phyloP scores from a whole-genome alignment of 2,888 invertebrate genomes.

The Tuberolachnus salignus region DNA sequence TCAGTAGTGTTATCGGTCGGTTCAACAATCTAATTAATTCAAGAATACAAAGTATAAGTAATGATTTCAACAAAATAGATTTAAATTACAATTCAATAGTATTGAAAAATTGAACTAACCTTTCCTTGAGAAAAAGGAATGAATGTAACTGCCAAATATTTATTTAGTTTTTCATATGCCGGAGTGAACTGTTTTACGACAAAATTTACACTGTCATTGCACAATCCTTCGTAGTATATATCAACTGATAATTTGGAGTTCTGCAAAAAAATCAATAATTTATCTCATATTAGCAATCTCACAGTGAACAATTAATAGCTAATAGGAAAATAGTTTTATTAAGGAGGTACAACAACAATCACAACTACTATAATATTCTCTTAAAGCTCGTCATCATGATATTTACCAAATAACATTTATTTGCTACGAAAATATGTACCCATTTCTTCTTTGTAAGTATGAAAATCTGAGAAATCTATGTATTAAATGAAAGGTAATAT shows the following conservation, averaged over 20 bases:
- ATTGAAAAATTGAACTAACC: slow-evolving; percentile 33
- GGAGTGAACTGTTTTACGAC: background rate
- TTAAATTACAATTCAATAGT: background rate
- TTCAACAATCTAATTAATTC: background rate
- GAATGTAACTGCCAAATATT: background rate
- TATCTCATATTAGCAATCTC: background rate
- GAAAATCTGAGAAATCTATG: too few species aligned
- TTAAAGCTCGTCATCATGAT: background rate
- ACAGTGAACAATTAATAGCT: background rate
- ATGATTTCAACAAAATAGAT: too few species aligned
- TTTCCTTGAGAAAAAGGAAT: slow-evolving; percentile 25
- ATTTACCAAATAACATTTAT: background rate
- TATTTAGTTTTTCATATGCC: background rate
- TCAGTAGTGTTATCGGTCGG: background rate
- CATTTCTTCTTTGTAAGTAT: too few species aligned
- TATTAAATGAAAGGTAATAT: too few species aligned
- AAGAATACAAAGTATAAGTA: too few species aligned
- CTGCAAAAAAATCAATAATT: background rate
- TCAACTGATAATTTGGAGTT: background rate
- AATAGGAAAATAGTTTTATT: background rate
- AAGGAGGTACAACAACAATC: background rate
- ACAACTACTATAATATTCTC: background rate
- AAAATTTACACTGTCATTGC: slow-evolving; percentile 4
- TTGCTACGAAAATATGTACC: too few species aligned
- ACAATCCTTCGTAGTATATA: slow-evolving; percentile 25